Conservation (phyloP, 2,113 vertebrate species). For the Oxygymnocypris stewartii region DNA sequence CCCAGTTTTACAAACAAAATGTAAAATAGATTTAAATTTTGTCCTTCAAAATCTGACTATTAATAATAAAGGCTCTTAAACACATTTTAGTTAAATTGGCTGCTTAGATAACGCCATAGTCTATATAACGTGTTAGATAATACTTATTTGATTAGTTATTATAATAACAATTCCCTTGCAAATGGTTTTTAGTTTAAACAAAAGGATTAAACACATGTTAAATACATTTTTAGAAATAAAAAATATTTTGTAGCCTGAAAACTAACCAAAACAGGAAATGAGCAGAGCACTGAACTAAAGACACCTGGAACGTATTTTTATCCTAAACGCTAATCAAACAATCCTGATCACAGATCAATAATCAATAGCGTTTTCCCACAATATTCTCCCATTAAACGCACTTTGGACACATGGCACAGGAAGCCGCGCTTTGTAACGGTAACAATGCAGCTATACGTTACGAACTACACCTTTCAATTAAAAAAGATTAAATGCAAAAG, state of each 20-base stretch:
- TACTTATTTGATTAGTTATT: slow-evolving; percentile 11
- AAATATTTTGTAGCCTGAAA: background rate
- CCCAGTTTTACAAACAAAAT: background rate
- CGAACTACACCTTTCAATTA: background rate
- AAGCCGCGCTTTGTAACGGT: slow-evolving; percentile 63
- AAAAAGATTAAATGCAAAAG: background rate
- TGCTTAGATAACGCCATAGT: background rate
- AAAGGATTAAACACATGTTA: background rate
- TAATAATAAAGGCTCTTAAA: background rate
- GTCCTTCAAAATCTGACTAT: background rate
- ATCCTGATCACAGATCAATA: slow-evolving; percentile 24
- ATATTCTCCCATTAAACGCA: background rate
- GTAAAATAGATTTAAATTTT: background rate
- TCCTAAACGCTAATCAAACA: background rate
- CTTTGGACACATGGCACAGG: slow-evolving; percentile 66
- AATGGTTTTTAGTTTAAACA: background rate
- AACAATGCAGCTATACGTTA: slow-evolving; percentile 55
- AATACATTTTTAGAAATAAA: background rate
- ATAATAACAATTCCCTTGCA: background rate
- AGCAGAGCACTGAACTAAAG: background rate
- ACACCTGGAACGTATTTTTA: background rate
- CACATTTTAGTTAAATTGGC: background rate
- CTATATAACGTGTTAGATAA: slow-evolving; percentile 17
- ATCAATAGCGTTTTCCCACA: slow-evolving; percentile 11
- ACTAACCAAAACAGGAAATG: background rate